Evolutionary conservation across 2,888 invertebrate species (phyloP).

Genomic region (Dendrolimus houi): DNA sequence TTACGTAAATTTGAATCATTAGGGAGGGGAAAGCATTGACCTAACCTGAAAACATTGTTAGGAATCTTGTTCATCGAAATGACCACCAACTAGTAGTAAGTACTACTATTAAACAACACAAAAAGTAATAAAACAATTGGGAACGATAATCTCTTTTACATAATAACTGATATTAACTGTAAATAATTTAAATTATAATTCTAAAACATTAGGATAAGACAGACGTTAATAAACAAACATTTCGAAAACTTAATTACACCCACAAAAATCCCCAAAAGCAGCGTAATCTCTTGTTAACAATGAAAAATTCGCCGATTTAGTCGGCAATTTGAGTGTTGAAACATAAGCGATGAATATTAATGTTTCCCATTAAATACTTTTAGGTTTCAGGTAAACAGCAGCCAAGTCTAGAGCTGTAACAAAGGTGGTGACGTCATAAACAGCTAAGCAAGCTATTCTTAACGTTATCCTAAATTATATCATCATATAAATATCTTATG

Average conservation of each 20-base stretch:
- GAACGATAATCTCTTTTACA: too few relatives aligned
- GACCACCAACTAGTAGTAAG: too few relatives aligned
- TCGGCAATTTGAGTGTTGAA: not conserved
- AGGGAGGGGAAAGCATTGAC: too few relatives aligned
- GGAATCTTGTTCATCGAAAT: too few relatives aligned
- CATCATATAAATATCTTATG: not conserved
- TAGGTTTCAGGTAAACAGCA: not conserved
- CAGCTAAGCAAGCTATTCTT: constrained; percentile 11
- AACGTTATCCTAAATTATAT: constrained; percentile 3
- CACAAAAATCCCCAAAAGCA: not conserved
- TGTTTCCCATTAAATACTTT: not conserved
- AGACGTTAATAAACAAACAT: not conserved
- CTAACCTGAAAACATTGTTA: too few relatives aligned
- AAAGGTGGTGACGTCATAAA: constrained; percentile 6
- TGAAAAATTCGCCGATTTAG: not conserved
- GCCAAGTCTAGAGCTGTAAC: not conserved
- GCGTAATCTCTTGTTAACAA: not conserved
- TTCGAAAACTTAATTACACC: too few relatives aligned
- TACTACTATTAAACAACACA: too few relatives aligned
- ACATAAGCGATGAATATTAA: not conserved
- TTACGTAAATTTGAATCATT: too few relatives aligned
- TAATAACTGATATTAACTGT: too few relatives aligned
- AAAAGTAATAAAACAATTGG: too few relatives aligned
- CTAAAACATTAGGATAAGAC: not conserved
- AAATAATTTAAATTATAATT: too few relatives aligned